Percentiles rank a stretch among this genome's conserved stretches.
Conservation (phyloP, 1,140 invertebrate genomes). For the Drosophila paulistorum region DNA sequence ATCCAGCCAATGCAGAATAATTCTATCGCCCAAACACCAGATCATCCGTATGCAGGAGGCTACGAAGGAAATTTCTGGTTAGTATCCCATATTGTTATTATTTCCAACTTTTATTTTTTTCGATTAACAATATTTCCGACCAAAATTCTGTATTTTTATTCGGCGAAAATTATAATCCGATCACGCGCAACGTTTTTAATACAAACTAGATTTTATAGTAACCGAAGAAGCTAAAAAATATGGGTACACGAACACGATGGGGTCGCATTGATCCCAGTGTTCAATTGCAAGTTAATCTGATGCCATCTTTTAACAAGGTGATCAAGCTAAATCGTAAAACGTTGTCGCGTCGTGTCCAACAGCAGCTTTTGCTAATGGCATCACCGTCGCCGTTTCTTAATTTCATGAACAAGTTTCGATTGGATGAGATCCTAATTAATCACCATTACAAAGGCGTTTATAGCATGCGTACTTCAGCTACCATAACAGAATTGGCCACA, state of each 20-base stretch:
- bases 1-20: conserved; percentile 72
- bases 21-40: conserved; percentile 82
- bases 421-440: conserved; percentile 66
- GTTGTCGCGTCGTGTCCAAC: conserved; percentile 47
- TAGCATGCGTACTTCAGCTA: conserved; percentile 62
- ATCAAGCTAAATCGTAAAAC: conserved; percentile 49
- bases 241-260: conserved; percentile 68
- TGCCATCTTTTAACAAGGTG: conserved; percentile 15
- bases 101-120: conserved; percentile 17
- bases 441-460: conserved; percentile 68
- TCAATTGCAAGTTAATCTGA: conserved; percentile 38
- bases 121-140: conserved; percentile 35
- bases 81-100: conserved; percentile 31
- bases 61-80: conserved; percentile 82
- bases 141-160: conserved; percentile 28
- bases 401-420: conserved; percentile 67
- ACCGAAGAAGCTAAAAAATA: conserved; percentile 18
- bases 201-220: conserved; percentile 4
- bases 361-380: conserved; percentile 62
- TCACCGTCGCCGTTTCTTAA: conserved; percentile 66
- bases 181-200: not conserved
- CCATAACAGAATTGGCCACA: conserved; percentile 56
- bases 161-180: conserved; percentile 13
- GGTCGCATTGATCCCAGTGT: conserved; percentile 67
- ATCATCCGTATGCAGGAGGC: conserved; percentile 83